Base-by-base conservation (phyloP, 1,140 invertebrate species). In the Alviniconcha marisindica region DNA sequence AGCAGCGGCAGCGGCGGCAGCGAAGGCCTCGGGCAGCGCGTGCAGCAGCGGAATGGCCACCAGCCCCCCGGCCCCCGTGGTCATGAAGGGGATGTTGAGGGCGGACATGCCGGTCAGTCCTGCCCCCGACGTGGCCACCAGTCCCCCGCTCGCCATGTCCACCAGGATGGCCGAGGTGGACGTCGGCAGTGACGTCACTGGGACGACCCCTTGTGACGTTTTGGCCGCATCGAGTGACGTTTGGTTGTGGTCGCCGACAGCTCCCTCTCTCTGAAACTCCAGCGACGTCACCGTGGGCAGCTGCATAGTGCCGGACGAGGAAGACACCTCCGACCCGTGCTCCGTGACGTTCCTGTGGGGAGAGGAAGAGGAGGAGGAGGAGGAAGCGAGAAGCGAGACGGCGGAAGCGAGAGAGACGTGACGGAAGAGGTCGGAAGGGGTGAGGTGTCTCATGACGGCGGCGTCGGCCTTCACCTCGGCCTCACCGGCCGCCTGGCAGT, bases 21-120 rank as follows among this genome's bases (percentile, higher is more conserved):
- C 63, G 4, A 80, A 24, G 10, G 66, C 66, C 14, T 84, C 77
- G 3, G 83, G 76, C 31, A 82, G 80, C 1, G 78, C 56, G n/a
- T 83, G 85, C 1, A 86, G 71, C 14, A 85, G 12, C 0, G 84
- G 84, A 40, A 86, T 82, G n/a, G 85, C 85, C 0, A 86, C 82
- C 51, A 86, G 33, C 1, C 82, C 48, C 5, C 66, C 81, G 7
- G 54, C 42, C 42, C 48, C 56, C 24, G 76, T 51, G 4, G 81
- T 36, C 73, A 86, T 78, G 42, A 86, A 81, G 12, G 77, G 81
- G 40, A 76, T 77, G 54, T 76, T 76, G 40, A 71, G 38, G 18
- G 31, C 28, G 42, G 79, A 44, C 38, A 81, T n/a, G 10, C 60
- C 77, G 40, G 24, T 24, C 42, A 14, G 38, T 15, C 28, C 42